Evolutionary conservation across 2,888 invertebrate species (phyloP), one percentile per base, ranked within the genome.

Genomic region (Caenorhabditis angaria): DNA sequence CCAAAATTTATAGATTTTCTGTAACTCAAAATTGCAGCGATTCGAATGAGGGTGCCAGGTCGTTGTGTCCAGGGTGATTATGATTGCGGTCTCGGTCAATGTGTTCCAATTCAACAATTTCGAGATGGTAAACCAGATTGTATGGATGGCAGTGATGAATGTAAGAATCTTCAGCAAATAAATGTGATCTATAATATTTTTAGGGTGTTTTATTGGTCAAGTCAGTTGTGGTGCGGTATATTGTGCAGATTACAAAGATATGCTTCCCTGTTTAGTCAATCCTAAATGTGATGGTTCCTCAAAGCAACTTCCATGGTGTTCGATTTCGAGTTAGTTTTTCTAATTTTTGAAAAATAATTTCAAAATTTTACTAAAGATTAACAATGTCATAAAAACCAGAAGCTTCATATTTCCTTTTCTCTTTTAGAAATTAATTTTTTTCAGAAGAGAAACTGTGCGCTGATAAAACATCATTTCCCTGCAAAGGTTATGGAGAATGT

Each of bases 401-500:
- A 48, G n/a, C n/a, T n/a, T n/a, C n/a, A n/a, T 48, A n/a, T 48
- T 48, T 48, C n/a, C n/a, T 24, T 14, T 20, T 8, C 5, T 29
- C 20, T 8, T 57, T 47, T 35, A 27, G 27, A 14, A 48, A 76
- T 83, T 41, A 18, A 12, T 55, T n/a, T 24, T 3, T 54, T 54
- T 3, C 71, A 86, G 85, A 85, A 69, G 77, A 81, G 50, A 83
- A 83, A 55, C 63, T 87, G 6, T 87, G 87, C 50, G 63, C 70
- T 1, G 75, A 83, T 27, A 69, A 80, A 41, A 73, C 74, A 41
- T 70, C 83, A 0, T 74, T 87, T 54, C 82, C 83, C 1, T 87
- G 87, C 58, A 81, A 82, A 58, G 86, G 84, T 22, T 87, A 87
- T 54, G 85, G 87, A 41, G 85, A 87, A 65, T 87, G 86, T 62